Percentiles rank a stretch among this genome's conserved stretches.
Conservation (phyloP, 2,888 invertebrate genomes). For the Thyatira batis region DNA sequence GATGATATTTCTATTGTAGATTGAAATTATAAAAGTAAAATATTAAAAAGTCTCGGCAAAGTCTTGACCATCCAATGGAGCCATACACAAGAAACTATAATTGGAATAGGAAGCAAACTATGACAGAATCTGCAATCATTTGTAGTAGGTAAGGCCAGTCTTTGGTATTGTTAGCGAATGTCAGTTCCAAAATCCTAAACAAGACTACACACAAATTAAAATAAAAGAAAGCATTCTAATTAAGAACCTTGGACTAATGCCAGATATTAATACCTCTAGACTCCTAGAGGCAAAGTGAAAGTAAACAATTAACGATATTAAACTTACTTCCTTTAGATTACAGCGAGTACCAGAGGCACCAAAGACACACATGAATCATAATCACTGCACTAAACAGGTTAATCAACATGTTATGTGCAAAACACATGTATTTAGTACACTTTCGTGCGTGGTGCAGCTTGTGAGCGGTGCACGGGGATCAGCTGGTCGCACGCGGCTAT, state of each 20-base stretch:
- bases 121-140: no score
- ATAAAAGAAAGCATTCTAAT: constrained; percentile 61
- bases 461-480: constrained; percentile 63
- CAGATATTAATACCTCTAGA: constrained; percentile 52
- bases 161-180: background rate
- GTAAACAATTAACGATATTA: constrained; percentile 41
- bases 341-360: constrained; percentile 17
- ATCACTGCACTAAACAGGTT: constrained; percentile 13
- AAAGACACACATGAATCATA: constrained; percentile 7
- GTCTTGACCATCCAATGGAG: no score
- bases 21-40: no score
- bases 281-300: constrained; percentile 44
- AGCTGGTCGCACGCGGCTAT: constrained; percentile 78
- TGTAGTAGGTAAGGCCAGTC: no score
- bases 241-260: constrained; percentile 64
- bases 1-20: no score
- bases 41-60: no score
- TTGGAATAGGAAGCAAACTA: no score
- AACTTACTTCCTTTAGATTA: constrained; percentile 41
- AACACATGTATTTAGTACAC: constrained; percentile 3
- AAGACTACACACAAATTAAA: constrained; percentile 41
- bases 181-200: constrained; percentile 9
- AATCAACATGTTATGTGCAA: constrained; percentile 21
- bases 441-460: constrained; percentile 34
- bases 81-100: no score